Conservation (phyloP, 2,888 invertebrate genomes). For the Rutpela maculata region DNA sequence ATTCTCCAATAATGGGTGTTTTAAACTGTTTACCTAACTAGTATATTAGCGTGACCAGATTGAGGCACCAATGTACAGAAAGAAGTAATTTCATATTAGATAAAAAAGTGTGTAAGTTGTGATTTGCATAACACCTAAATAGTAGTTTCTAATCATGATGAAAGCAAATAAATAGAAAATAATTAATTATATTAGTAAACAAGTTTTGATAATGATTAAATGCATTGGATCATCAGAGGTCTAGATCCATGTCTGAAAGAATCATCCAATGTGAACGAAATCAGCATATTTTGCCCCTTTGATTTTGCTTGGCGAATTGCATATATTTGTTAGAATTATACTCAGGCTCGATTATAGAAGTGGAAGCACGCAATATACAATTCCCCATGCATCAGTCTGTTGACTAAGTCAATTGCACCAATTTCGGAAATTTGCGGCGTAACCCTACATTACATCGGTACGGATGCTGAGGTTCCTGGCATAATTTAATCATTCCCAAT, state of each 20-base stretch:
- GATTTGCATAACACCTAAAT: too few species aligned
- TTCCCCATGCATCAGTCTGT: neutral
- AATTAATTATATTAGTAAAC: too few species aligned
- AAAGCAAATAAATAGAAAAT: too few species aligned
- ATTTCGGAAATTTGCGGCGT: conserved; percentile 7
- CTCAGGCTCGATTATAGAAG: neutral
- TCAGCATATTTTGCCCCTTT: neutral
- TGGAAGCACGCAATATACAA: neutral
- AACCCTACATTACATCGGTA: conserved; percentile 7
- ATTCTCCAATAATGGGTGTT: too few species aligned
- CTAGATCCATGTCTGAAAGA: neutral
- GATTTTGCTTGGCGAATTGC: neutral
- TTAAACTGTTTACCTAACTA: too few species aligned
- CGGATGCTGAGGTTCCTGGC: neutral
- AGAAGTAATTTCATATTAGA: too few species aligned
- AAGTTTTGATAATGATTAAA: too few species aligned
- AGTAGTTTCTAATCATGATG: too few species aligned
- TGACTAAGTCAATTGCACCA: conserved; percentile 7
- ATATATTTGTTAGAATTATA: neutral
- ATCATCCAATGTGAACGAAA: neutral
- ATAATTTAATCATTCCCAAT: neutral
- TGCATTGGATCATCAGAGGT: neutral
- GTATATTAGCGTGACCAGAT: too few species aligned
- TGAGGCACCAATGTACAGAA: too few species aligned
- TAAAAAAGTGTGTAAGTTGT: too few species aligned